Base-by-base conservation (phyloP, 2,888 invertebrate genomes). In the Rhingia campestris region DNA sequence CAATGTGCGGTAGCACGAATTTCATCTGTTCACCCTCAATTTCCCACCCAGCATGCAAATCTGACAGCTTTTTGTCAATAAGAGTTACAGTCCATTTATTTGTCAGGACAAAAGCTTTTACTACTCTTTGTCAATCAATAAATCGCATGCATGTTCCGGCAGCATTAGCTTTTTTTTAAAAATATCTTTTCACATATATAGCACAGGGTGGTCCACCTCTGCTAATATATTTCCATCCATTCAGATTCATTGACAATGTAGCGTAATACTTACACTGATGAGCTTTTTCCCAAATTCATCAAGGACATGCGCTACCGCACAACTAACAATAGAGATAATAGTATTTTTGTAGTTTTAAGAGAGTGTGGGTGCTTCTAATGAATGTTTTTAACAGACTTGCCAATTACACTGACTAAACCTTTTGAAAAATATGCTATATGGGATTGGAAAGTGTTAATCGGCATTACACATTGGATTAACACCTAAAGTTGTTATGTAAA, bases 51-150 rank as follows among this genome's bases (percentile, higher is more conserved):
- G 66, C 77, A 77, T 82, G 81, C 67, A 82, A 82, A 82, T 79
- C 53, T 79, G 82, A 79, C 79, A 82, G 82, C 82, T 82, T 82
- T 80, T 80, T 70, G 74, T 84, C 80, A 84, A 84, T 84, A 84
- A 75, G 70, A 74, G 79, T 84, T 84, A 74, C 70, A 75, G 51
- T 58, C 49, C 64, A 70, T 80, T 84, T 80, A 70, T 70, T 84
- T 75, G 84, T 75, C 80, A 80, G 84, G 66, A 84, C 41, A 56
- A 75, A 80, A 84, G 84, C 84, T 84, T 84, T 84, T 84, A 84
- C 84, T 84, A 84, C 66, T 75, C 79, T 72, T 80, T 70, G 74
- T 75, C 79, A 84, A 84, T 84, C 84, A 84, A 84, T 84, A 84
- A 84, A 70, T 80, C 54, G 56, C 79, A 82, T 82, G 80, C 74